phyloP scores from a whole-genome alignment of 2,113 vertebrate genomes.

The Plestiodon gilberti region DNA sequence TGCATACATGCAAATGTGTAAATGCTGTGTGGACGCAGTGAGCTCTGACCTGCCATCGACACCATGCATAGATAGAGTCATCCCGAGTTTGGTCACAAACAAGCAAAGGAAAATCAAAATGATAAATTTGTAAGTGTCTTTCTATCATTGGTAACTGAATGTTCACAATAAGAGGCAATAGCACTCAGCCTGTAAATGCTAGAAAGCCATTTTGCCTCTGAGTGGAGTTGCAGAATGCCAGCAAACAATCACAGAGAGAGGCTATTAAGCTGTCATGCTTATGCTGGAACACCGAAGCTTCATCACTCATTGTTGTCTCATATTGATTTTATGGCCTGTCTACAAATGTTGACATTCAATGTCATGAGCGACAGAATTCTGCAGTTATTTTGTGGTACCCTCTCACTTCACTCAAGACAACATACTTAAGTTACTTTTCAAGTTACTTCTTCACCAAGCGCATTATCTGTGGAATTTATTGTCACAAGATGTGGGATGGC shows the following conservation, averaged over 20 bases:
- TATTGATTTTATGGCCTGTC: not conserved
- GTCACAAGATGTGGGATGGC: no score
- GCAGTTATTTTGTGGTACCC: not conserved
- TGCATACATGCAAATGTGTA: not conserved
- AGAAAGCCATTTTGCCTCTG: not conserved
- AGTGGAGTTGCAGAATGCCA: constrained; percentile 3
- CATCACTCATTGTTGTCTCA: constrained; percentile 18
- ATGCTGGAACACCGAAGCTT: not conserved
- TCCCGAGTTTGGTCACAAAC: not conserved
- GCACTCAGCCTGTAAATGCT: not conserved
- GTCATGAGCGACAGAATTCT: not conserved
- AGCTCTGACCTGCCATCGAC: not conserved
- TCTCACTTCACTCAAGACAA: not conserved
- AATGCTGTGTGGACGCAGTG: not conserved
- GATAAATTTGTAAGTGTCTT: not conserved
- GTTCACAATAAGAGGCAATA: not conserved
- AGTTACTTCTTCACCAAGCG: no score
- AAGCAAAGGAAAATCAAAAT: not conserved
- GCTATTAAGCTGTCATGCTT: constrained; percentile 25
- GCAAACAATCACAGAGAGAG: constrained; percentile 15
- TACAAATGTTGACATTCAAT: not conserved
- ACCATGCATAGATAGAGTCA: not conserved
- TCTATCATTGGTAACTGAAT: not conserved
- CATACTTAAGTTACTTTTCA: not conserved
- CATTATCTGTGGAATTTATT: not conserved